phyloP scores from a whole-genome alignment of 2,888 invertebrate genomes.

The Nebria salina region DNA sequence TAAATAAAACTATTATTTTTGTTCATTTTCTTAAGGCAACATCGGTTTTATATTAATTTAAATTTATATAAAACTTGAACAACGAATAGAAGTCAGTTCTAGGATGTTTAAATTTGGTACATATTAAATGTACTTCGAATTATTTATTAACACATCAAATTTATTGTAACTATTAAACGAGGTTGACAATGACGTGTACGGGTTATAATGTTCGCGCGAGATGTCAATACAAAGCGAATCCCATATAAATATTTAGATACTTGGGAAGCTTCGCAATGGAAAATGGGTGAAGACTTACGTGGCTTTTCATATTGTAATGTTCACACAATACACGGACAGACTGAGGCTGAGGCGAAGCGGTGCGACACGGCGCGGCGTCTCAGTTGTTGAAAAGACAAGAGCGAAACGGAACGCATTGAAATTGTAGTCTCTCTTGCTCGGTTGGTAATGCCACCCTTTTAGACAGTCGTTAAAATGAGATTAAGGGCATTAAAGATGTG shows the following conservation, averaged over 20 bases:
- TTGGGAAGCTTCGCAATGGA: constrained; percentile 4
- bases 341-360: background rate
- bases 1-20: background rate
- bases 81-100: too few species aligned
- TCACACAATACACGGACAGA: background rate
- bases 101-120: too few species aligned
- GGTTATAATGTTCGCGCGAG: background rate
- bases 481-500: constrained; percentile 46
- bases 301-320: constrained; percentile 41
- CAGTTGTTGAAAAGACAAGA: background rate
- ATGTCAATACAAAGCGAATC: constrained; percentile 28
- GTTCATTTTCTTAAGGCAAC: background rate
- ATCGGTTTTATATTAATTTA: too few species aligned
- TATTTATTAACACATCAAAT: background rate
- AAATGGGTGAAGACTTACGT: constrained; percentile 22
- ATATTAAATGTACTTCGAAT: background rate
- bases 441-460: constrained; percentile 33
- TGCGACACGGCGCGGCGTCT: background rate
- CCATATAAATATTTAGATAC: constrained; percentile 41
- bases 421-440: background rate
- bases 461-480: constrained; percentile 43
- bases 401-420: background rate
- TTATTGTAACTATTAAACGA: background rate
- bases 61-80: too few species aligned
- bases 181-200: background rate